phyloP scores from a whole-genome alignment of 2,888 invertebrate genomes.

The Amblyteles armatorius region DNA sequence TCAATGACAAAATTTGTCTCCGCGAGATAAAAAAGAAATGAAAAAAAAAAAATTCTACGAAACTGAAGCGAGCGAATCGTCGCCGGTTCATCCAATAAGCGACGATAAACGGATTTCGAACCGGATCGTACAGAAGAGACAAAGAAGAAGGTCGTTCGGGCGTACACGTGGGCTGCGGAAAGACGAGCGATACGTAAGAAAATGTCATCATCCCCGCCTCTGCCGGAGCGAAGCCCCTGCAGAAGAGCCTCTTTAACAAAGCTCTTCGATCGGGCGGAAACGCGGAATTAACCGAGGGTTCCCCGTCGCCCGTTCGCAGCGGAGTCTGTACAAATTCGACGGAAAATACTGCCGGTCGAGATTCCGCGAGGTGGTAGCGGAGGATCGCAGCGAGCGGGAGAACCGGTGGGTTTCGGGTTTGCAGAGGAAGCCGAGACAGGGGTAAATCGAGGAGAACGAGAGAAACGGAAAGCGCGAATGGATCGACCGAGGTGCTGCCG shows the following conservation, averaged over 20 bases:
- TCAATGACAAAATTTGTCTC: no score
- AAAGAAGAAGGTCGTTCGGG: neutral
- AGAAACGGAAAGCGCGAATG: conserved; percentile 21
- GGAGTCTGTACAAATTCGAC: conserved; percentile 22
- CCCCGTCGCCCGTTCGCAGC: neutral
- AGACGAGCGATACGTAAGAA: neutral
- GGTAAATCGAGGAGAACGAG: neutral
- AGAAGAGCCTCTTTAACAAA: conserved; percentile 17
- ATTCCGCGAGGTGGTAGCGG: neutral
- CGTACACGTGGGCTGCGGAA: conserved; percentile 1
- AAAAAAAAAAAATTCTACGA: no score
- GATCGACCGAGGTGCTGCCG: conserved; percentile 7
- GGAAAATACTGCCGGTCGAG: neutral
- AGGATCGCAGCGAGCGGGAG: neutral
- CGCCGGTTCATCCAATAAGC: no score
- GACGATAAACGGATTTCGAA: no score
- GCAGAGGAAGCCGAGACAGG: conserved; percentile 4
- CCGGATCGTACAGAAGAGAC: neutral
- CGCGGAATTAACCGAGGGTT: conserved; percentile 37
- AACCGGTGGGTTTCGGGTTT: neutral
- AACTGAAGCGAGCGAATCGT: no score
- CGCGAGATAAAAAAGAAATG: no score
- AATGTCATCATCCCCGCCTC: conserved; percentile 2
- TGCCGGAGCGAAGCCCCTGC: conserved; percentile 11
- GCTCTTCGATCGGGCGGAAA: conserved; percentile 41